Percentiles rank a stretch among this genome's conserved stretches.
Conservation (phyloP, 2,888 invertebrate species). For the Chrysomela aeneicollis region DNA sequence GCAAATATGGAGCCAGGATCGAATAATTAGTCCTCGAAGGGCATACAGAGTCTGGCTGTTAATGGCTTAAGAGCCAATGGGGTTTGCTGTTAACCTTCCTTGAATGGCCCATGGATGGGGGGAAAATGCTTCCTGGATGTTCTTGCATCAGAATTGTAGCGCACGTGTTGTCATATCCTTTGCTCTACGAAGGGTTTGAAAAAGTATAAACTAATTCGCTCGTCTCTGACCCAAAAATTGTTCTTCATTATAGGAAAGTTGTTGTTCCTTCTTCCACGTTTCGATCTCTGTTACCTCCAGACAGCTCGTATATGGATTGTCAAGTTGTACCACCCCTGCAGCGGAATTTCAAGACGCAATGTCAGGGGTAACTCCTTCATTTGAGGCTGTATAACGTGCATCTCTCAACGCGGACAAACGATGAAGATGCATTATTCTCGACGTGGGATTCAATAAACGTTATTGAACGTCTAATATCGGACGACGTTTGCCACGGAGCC, state of each 20-base stretch:
- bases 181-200: background rate
- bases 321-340: too few relatives aligned
- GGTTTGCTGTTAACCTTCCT: constrained; percentile 18
- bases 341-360: too few relatives aligned
- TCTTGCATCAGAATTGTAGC: constrained; percentile 9
- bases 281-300: too few relatives aligned
- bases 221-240: too few relatives aligned
- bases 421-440: constrained; percentile 18
- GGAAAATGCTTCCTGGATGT: constrained; percentile 7
- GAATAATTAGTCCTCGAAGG: constrained; percentile 45
- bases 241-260: too few relatives aligned
- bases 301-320: too few relatives aligned
- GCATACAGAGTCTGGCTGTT: constrained; percentile 35
- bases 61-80: constrained; percentile 25
- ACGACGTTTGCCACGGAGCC: constrained; percentile 16
- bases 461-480: constrained; percentile 27
- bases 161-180: constrained; percentile 6
- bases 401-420: constrained; percentile 10
- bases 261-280: too few relatives aligned
- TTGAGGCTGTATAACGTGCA: too few relatives aligned
- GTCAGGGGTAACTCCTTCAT: too few relatives aligned
- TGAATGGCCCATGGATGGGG: constrained; percentile 11
- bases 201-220: too few relatives aligned
- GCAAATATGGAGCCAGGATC: constrained; percentile 49
- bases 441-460: constrained; percentile 25